Evolutionary conservation across 2,113 vertebrate genomes (phyloP), one percentile per base, ranked within the genome.

Genomic region (Corythornis cristatus): DNA sequence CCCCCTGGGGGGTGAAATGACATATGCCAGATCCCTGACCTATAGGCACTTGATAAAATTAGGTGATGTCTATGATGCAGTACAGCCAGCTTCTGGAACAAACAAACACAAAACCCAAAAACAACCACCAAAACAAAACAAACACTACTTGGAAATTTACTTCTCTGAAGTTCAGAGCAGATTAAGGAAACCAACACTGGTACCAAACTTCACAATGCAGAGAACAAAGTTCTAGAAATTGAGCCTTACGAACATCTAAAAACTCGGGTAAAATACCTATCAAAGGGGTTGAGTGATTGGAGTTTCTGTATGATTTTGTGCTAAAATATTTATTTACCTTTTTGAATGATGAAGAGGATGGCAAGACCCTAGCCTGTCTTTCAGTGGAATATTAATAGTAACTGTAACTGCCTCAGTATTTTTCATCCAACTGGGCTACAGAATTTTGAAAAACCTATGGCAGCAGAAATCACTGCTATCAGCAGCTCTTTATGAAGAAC

Each of bases 21-120:
- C 92, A 95, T 29, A 97, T 92, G 93, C 97, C 98, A 98, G 98
- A 98, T 96, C 96, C 74, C 95, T 97, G 88, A 95, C 92, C 94
- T 96, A 96, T 95, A 96, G 95, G 91, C 75, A 81, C 83, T 88
- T 98, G 90, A 98, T 97, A 95, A 96, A 96, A 98, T 97, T 98
- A 98, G 62, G 56, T 88, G 64, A 88, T 94, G 74, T 37, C 91
- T 88, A 88, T 96, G 96, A 98, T 93, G 90, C 81, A 96, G 81
- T 94, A 90, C 90, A 95, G 90, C 57, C 96, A 95, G 91, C 57
- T 97, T 94, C 90, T 87, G 79, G 25, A 11, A 13, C 12, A 76
- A 42, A 62, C 78, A 89, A 22, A 12, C 26, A 67, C 46, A 33
- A 11, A 25, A 7, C 37, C 37, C 37, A 9, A n/a, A 46, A 35